phyloP scores from a whole-genome alignment of 2,888 invertebrate species.

The Troglohyphantes excavatus region DNA sequence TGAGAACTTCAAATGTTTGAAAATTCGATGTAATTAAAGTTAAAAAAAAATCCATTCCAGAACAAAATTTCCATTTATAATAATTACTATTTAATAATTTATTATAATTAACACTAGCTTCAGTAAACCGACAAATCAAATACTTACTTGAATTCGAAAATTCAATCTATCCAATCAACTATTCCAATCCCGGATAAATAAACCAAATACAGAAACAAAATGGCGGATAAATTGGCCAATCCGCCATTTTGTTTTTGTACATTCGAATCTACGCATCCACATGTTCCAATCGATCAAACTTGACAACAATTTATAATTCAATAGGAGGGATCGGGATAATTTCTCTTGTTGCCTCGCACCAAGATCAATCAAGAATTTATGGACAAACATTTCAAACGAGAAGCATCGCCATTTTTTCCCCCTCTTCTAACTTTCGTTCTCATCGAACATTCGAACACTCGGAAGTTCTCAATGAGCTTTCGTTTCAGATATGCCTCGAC shows the following conservation, averaged over 20 bases:
- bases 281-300: constrained; percentile 45
- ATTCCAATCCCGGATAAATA: neutral
- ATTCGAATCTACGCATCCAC: neutral
- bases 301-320: constrained; percentile 63
- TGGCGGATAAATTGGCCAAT: neutral
- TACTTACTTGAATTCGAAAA: too few relatives aligned
- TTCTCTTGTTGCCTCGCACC: constrained; percentile 48
- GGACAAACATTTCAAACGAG: constrained; percentile 39
- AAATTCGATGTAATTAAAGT: neutral
- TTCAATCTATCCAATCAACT: neutral
- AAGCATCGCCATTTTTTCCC: constrained; percentile 23
- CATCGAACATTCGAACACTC: neutral
- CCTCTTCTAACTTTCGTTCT: neutral
- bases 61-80: too few relatives aligned
- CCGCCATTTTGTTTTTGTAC: neutral
- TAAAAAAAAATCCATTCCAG: too few relatives aligned
- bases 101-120: too few relatives aligned
- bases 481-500: constrained; percentile 20
- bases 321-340: constrained; percentile 21
- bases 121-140: too few relatives aligned
- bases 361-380: constrained; percentile 60
- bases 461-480: neutral
- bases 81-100: too few relatives aligned
- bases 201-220: neutral
- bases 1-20: neutral